Base-by-base conservation (phyloP, 2,797 vertebrate species). In the Rhinophrynus dorsalis region DNA sequence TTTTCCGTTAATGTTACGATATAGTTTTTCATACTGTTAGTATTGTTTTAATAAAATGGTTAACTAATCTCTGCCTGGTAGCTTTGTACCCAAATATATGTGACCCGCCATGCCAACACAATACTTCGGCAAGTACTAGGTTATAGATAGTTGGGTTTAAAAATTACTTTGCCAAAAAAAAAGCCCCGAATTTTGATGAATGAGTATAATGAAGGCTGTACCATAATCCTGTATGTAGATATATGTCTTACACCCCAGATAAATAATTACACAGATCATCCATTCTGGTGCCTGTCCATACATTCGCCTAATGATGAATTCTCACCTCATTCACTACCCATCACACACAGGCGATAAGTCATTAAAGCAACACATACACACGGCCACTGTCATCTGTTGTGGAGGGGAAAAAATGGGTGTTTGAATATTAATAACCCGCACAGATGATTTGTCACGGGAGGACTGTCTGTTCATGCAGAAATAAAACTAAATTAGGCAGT, bases 401-500 rank as follows among this genome's bases (percentile, higher is more conserved):
- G 2, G 6, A 5, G n/a, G 29, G 21, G 7, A 6, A 51, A 6
- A 13, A 32, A 26, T 3, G 44, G 9, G 27, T 30, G 17, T 6
- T 12, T n/a, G 59, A n/a, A 29, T 55, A 69, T 61, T 62, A 55
- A 69, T 62, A 20, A 21, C 35, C 15, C 24, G 11, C 17, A 11
- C 11, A 2, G 50, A 17, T 59, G 29, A 70, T 62, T 48, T 70
- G 67, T 69, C 55, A 57, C 21, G 1, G 20, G 17, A 37, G 48
- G 30, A 62, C 29, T 18, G 18, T 57, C 44, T 68, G 54, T 30
- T 47, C 35, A 27, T 47, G 48, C 38, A 55, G 7, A 47, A 47
- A 47, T 26, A 26, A 47, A 48, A 45, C 50, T 56, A 70, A 70
- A 55, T 70, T 57, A 48, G 32, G 51, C 60, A 20, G 6, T 50